phyloP scores from a whole-genome alignment of 2,888 invertebrate species.

The Apamea monoglypha region DNA sequence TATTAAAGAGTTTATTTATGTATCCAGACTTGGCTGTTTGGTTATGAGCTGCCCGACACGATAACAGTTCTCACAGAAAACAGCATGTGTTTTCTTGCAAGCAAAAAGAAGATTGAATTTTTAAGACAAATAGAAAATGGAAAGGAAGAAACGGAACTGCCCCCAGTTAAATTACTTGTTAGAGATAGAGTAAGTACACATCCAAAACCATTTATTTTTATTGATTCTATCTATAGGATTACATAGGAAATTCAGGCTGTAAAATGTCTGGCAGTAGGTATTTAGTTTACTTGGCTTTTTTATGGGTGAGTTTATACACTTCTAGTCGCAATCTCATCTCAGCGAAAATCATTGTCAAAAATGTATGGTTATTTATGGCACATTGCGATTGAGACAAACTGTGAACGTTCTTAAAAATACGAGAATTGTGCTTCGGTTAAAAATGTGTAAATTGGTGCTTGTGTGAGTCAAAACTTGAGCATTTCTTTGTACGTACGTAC shows the following conservation, averaged over 20 bases:
- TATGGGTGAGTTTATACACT: neutral
- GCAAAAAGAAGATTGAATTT: conserved; percentile 99
- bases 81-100: conserved; percentile 96
- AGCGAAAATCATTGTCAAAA: too few species aligned
- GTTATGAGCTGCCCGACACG: conserved; percentile 99
- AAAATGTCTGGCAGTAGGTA: neutral
- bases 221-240: neutral
- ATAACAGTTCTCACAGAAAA: conserved; percentile 97
- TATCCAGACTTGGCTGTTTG: conserved; percentile 97
- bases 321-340: too few species aligned
- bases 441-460: neutral
- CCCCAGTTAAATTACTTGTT: conserved; percentile 95
- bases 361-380: too few species aligned
- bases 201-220: neutral
- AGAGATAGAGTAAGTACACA: conserved; percentile 95
- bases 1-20: conserved; percentile 4
- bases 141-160: conserved; percentile 95
- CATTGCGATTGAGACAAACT: too few species aligned
- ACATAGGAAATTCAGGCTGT: neutral
- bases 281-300: neutral
- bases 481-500: neutral
- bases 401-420: too few species aligned
- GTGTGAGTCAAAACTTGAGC: neutral
- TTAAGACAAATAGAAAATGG: conserved; percentile 96
- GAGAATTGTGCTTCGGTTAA: too few species aligned